A percentile compares a stretch with the other conserved stretches of the same genome.
Evolutionary conservation across 2,888 invertebrate genomes (phyloP).

Genomic region (Agapostemon virescens): DNA sequence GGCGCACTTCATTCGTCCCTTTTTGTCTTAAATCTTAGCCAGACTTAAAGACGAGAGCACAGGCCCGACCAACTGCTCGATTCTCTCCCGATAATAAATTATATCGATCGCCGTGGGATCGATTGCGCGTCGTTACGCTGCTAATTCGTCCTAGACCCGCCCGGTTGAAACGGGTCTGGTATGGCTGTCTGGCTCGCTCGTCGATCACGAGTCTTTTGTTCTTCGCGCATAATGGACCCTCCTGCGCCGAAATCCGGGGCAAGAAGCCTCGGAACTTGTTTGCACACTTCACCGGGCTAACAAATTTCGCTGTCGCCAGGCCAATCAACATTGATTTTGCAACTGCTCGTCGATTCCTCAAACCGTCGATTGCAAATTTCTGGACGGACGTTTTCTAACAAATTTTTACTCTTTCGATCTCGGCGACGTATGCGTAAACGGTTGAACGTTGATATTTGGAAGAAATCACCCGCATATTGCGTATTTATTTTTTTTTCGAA

Average conservation of each 20-base stretch:
- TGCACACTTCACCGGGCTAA: slow-evolving; percentile 9
- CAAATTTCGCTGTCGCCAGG: slow-evolving; percentile 7
- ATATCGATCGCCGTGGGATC: slow-evolving; percentile 37
- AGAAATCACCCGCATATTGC: neutral
- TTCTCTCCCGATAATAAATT: slow-evolving; percentile 48
- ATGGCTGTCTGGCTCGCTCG: slow-evolving; percentile 17
- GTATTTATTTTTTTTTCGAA: neutral
- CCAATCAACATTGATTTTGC: slow-evolving; percentile 22
- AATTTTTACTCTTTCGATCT: neutral
- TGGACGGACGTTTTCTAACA: neutral
- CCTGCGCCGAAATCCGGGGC: slow-evolving; percentile 23
- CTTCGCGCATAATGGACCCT: slow-evolving; percentile 33
- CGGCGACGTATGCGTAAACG: too few species aligned
- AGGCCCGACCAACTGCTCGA: slow-evolving; percentile 47
- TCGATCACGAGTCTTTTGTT: slow-evolving; percentile 47
- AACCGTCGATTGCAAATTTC: neutral
- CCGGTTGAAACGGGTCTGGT: neutral
- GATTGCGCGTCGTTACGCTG: slow-evolving; percentile 26
- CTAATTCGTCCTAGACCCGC: slow-evolving; percentile 29
- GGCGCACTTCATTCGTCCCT: slow-evolving; percentile 68
- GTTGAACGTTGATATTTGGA: too few species aligned
- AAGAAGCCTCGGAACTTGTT: slow-evolving; percentile 16
- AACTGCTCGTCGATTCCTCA: neutral
- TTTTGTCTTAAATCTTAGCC: slow-evolving; percentile 74
- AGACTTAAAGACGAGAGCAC: slow-evolving; percentile 73